Evolutionary conservation across 1,140 invertebrate species (phyloP).

Genomic region (Caenorhabditis remanei): DNA sequence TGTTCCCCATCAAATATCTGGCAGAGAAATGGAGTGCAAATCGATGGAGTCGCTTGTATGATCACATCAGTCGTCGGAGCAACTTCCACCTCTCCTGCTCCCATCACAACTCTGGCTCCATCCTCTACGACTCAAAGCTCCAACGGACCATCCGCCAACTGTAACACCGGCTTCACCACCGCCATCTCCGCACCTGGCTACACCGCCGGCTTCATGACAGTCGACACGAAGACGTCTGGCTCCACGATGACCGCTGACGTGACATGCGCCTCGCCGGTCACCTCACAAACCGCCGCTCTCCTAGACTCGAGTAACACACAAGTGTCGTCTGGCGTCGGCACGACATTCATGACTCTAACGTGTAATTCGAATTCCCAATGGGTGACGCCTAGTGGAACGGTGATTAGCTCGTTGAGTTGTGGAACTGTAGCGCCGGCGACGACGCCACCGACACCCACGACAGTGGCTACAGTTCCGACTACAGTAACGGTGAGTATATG

Average conservation of each 20-base stretch:
- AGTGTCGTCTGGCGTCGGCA: conserved; percentile 20
- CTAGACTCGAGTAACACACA: conserved; percentile 8
- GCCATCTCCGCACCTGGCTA: conserved; percentile 26
- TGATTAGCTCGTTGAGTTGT: background rate
- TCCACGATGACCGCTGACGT: background rate
- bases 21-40: conserved; percentile 32
- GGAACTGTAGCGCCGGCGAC: conserved; percentile 14
- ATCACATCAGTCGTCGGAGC: conserved; percentile 34
- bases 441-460: background rate
- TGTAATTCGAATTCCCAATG: conserved; percentile 45
- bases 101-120: conserved; percentile 10
- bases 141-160: conserved; percentile 32
- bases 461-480: background rate
- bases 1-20: conserved; percentile 16
- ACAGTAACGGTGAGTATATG: background rate
- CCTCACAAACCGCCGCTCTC: conserved; percentile 24
- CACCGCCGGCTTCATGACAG: conserved; percentile 33
- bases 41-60: conserved; percentile 40
- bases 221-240: conserved; percentile 30
- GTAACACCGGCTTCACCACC: conserved; percentile 16
- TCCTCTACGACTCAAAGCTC: conserved; percentile 9
- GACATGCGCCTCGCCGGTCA: conserved; percentile 13
- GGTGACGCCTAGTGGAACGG: background rate
- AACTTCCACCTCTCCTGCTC: conserved; percentile 31
- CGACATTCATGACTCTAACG: conserved; percentile 18